These are phyloP conservation scores for Hiodon alosoides DNA, from an alignment of 2,113 vertebrate genomes.

Conservation along the genomic window DNA sequence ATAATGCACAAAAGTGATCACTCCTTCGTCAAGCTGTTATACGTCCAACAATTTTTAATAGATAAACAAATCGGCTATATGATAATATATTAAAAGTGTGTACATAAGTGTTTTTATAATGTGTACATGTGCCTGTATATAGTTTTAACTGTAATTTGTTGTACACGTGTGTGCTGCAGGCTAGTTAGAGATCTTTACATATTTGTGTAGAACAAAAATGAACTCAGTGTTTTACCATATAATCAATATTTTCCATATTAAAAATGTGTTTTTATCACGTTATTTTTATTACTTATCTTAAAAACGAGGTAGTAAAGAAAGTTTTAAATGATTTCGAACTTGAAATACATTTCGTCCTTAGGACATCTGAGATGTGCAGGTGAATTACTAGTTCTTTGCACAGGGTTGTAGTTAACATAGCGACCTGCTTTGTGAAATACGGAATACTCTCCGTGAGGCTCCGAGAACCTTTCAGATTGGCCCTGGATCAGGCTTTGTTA, in stretches of 20 bases:
- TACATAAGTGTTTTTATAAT: conserved; percentile 73
- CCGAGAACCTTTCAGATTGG: background rate
- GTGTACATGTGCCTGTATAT: conserved; percentile 74
- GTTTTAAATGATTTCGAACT: conserved; percentile 4
- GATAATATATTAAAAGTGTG: conserved; percentile 79
- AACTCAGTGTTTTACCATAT: conserved; percentile 55
- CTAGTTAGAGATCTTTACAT: conserved; percentile 47
- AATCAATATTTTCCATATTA: conserved; percentile 55
- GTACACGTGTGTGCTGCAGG: conserved; percentile 49
- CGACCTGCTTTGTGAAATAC: background rate
- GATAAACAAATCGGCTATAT: conserved; percentile 67
- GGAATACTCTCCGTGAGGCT: background rate
- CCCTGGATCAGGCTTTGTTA: too few relatives aligned
- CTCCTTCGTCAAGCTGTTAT: conserved; percentile 58
- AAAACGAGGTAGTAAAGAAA: background rate
- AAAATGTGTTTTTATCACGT: conserved; percentile 29
- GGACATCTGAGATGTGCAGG: background rate
- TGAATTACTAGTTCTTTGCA: background rate
- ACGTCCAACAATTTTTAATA: conserved; percentile 50
- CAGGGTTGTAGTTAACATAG: background rate
- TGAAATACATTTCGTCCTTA: too few relatives aligned
- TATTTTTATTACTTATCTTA: conserved; percentile 1
- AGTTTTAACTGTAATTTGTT: conserved; percentile 66
- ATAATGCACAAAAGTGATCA: conserved; percentile 32
- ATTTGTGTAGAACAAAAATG: conserved; percentile 49